A percentile compares a stretch with the other conserved stretches of the same genome.
phyloP scores from a whole-genome alignment of 2,888 invertebrate species.

The Adineta ricciae region DNA sequence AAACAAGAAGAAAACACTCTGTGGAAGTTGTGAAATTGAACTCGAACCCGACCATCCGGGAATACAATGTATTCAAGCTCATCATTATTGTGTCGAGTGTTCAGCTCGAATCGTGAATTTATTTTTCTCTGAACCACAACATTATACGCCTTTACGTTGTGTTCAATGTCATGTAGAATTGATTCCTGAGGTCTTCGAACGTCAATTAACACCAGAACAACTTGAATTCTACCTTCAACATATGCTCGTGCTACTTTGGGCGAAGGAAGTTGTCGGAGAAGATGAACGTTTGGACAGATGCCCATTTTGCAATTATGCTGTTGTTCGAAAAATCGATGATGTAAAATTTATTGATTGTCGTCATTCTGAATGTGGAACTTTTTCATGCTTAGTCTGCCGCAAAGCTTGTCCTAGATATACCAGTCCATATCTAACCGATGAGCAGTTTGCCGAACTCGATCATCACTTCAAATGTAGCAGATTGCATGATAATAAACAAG shows the following conservation, averaged over 20 bases:
- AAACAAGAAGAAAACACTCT: not conserved
- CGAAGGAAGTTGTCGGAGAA: not conserved
- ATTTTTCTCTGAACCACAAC: not conserved
- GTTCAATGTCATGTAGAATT: not conserved
- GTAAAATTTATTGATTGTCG: not conserved
- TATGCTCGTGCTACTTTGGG: not conserved
- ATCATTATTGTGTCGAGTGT: not conserved
- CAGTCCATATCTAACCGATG: not conserved
- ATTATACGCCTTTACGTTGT: not conserved
- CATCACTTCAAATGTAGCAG: not conserved
- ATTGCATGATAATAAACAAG: not conserved
- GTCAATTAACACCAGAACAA: not conserved
- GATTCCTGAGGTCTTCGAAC: not conserved
- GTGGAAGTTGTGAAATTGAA: not conserved
- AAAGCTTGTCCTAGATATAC: not conserved
- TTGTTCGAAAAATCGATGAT: not conserved
- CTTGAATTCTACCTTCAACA: not conserved
- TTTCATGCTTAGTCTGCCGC: not conserved
- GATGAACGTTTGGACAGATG: slow-evolving; percentile 5
- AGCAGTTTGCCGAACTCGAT: not conserved
- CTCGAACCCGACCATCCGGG: not conserved
- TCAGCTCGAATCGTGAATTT: not conserved
- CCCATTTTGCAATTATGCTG: not conserved
- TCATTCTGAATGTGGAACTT: not conserved
- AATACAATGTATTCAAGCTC: not conserved